Evolutionary conservation across 2,797 vertebrate genomes (phyloP), one percentile per base, ranked within the genome.

Genomic region (Rhadinocentrus ornatus): DNA sequence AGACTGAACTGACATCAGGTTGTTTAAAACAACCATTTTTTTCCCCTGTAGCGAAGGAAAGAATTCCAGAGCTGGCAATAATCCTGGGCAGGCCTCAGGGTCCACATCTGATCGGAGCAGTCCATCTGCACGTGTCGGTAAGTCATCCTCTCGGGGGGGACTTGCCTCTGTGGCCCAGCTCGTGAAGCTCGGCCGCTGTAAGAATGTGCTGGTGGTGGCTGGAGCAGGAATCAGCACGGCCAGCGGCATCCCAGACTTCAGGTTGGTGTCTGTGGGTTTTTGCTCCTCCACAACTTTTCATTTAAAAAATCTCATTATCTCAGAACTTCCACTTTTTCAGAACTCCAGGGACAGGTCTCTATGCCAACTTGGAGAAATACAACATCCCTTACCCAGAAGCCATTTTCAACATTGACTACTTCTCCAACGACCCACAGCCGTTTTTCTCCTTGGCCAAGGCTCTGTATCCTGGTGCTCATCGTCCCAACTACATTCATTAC

Each of bases 201-300:
- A 85, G 83, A 94, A 95, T 7, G 81, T 95, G 24, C 90, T 95
- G 66, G 94, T 96, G 78, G 93, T 95, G 79, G 93, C 93, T 0
- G 95, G 95, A 66, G 95, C 95, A 2, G 95, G 95, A 57, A 94
- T 96, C 85, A 96, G 95, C 91, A 96, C 95, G 2, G 88, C 94
- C 81, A 96, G 95, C 1, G 95, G 95, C 2, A 96, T 96, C 71
- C 95, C 95, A 8, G 95, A 95, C 85, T 96, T 96, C 86, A 94
- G 94, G 94, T 95, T 24, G 32, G 77, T 68, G 4, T 24, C 31
- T 58, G 11, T 31, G n/a, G 3, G 1, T 44, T 57, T 12, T 2
- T n/a, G 12, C 41, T 18, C 59, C 24, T 15, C 29, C 15, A 20
- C 44, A 55, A 1, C 3, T 39, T 27, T 39, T 39, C 34, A 20